Percentiles rank a stretch among this genome's conserved stretches.
Conservation (phyloP, 2,797 vertebrate species). For the Peromyscus melanophrys region DNA sequence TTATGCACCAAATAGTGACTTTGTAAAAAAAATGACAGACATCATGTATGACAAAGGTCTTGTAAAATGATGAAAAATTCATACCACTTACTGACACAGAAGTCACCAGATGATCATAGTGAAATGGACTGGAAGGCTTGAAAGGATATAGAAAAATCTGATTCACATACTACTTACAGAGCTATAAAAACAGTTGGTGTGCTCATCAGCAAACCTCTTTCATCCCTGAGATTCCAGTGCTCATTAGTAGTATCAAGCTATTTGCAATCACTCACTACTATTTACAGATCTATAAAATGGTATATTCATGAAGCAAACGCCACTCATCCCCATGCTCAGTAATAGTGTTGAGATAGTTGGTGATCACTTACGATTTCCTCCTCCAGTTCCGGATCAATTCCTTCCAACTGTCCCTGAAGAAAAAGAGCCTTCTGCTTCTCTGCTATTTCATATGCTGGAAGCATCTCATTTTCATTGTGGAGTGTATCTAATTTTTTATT, state of each 20-base stretch:
- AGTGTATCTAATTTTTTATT: conserved; percentile 91
- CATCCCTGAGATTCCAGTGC: not conserved
- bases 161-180: conserved; percentile 18
- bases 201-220: not conserved
- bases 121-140: not conserved
- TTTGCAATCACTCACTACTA: conserved; percentile 82
- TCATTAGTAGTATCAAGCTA: not conserved
- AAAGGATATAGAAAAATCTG: conserved; percentile 22
- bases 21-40: not conserved
- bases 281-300: not conserved
- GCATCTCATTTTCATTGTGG: conserved; percentile 87
- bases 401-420: conserved; percentile 81
- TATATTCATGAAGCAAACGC: not conserved
- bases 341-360: not conserved
- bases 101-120: not conserved
- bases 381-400: conserved; percentile 84
- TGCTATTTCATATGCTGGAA: conserved; percentile 89
- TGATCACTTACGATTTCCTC: conserved; percentile 89
- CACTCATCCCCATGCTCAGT: not conserved
- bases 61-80: not conserved
- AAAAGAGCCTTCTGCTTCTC: conserved; percentile 92
- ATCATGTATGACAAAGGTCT: not conserved
- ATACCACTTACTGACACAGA: not conserved
- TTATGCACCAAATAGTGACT: not conserved
- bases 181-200: not conserved